Base-by-base conservation (phyloP, 2,113 vertebrate genomes). In the Anoura caudifer region DNA sequence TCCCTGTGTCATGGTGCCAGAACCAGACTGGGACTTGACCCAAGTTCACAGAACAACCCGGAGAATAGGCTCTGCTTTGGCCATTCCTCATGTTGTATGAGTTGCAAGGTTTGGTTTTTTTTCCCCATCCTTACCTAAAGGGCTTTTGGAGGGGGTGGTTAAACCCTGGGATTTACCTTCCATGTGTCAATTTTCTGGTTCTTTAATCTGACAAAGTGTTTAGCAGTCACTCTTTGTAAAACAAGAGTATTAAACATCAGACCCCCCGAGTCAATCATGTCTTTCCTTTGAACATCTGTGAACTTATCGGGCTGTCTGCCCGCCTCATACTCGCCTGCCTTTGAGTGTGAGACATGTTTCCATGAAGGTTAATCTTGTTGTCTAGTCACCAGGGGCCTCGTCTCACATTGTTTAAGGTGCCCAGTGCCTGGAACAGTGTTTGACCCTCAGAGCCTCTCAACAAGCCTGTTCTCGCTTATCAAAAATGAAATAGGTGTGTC, bases 401-500 rank as follows among this genome's bases (percentile, higher is more conserved):
- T 77, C 47, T 31, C 36, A 15, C 45, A 26, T 72, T 72, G 81
- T 94, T 92, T 54, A 31, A 20, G 16, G 15, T 75, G 36, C 67
- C 69, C 24, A 20, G 15, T 69, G 20, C 79, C 75, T 73, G 45
- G n/a, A 52, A 88, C 47, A 43, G 47, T 52, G 20, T 50, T 91
- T 15, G 12, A 45, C 36, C 22, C 52, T 67, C 54, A n/a, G 12
- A 59, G 26, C 67, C 33, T 79, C 36, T 85, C 90, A 59, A 61
- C 67, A 90, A 93, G 63, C 10, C 59, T 45, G 61, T 73, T 3
- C 54, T 95, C 87, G 72, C 88, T 95, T 80, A 36, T 88, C 79
- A 73, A 80, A 94, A 95, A 82, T 72, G 61, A 95, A 91, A 94
- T 89, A 67, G 19, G 69, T 38, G 50, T 84, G 56, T 94, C 91